Conservation (phyloP, 2,888 invertebrate genomes). For the Mythimna ferrago region DNA sequence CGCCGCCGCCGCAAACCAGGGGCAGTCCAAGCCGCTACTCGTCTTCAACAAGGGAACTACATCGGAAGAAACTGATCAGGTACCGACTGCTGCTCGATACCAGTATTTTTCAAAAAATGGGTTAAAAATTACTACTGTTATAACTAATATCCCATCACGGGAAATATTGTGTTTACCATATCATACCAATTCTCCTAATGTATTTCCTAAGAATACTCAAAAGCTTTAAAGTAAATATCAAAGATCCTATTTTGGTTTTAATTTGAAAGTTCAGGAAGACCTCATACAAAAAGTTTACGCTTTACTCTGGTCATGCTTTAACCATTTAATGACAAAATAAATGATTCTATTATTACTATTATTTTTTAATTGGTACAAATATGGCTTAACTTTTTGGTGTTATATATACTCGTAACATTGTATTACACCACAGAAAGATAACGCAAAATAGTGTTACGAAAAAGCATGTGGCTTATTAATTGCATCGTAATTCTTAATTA, state of each 20-base stretch:
- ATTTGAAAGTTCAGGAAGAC: too few relatives aligned
- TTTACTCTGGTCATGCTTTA: background rate
- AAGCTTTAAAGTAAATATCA: background rate
- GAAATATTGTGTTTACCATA: background rate
- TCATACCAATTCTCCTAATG: background rate
- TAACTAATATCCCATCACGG: too few relatives aligned
- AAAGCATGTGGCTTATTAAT: background rate
- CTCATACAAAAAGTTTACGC: too few relatives aligned
- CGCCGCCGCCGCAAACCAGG: background rate
- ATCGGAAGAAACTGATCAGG: constrained; percentile 2
- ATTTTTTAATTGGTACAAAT: too few relatives aligned
- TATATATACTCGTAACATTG: too few relatives aligned
- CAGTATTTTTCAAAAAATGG: background rate
- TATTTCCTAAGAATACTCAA: background rate
- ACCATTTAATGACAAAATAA: background rate
- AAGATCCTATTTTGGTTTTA: too few relatives aligned
- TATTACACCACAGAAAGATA: background rate
- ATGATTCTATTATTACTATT: background rate
- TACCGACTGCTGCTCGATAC: background rate
- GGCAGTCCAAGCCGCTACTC: background rate
- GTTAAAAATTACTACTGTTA: too few relatives aligned
- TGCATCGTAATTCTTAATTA: background rate
- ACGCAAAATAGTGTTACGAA: background rate
- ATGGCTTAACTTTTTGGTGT: too few relatives aligned
- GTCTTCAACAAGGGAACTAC: background rate